phyloP scores from a whole-genome alignment of 2,888 invertebrate species.

The Mythimna albipuncta region DNA sequence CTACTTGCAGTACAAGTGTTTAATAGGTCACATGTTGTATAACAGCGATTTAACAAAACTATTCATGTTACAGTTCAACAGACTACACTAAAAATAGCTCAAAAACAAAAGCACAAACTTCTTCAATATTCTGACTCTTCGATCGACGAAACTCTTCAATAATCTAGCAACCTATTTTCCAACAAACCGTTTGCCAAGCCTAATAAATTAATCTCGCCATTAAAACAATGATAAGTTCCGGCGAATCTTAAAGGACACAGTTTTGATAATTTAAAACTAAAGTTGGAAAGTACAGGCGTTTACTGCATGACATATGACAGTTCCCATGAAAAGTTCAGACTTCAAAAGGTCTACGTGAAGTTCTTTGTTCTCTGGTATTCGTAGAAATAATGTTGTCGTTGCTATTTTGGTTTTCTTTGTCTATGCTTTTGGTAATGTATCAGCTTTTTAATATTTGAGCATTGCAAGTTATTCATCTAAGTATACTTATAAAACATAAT shows the following conservation, averaged over 20 bases:
- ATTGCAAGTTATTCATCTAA: too few relatives aligned
- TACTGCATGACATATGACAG: constrained; percentile 36
- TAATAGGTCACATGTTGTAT: too few relatives aligned
- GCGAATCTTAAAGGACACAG: constrained; percentile 16
- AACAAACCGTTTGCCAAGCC: not conserved
- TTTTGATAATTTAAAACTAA: constrained; percentile 57
- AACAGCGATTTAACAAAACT: too few relatives aligned
- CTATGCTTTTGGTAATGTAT: too few relatives aligned
- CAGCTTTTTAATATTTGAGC: not conserved
- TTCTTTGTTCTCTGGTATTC: constrained; percentile 21
- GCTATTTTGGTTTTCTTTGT: constrained; percentile 4
- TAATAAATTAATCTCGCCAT: constrained; percentile 4
- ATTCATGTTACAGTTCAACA: not conserved
- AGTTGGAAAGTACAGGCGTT: constrained; percentile 24
- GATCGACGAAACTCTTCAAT: not conserved
- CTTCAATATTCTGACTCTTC: not conserved
- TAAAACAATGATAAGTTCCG: constrained; percentile 23
- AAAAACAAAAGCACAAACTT: not conserved
- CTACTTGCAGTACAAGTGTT: too few relatives aligned
- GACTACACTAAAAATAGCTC: not conserved
- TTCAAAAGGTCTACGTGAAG: constrained; percentile 2
- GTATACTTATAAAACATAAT: too few relatives aligned
- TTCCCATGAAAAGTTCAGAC: constrained; percentile 51
- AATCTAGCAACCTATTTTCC: not conserved
- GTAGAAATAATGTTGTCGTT: not conserved